These are phyloP conservation scores for Brachionus koreanus DNA, from an alignment of 1,140 invertebrate genomes.

Conservation along the genomic window DNA sequence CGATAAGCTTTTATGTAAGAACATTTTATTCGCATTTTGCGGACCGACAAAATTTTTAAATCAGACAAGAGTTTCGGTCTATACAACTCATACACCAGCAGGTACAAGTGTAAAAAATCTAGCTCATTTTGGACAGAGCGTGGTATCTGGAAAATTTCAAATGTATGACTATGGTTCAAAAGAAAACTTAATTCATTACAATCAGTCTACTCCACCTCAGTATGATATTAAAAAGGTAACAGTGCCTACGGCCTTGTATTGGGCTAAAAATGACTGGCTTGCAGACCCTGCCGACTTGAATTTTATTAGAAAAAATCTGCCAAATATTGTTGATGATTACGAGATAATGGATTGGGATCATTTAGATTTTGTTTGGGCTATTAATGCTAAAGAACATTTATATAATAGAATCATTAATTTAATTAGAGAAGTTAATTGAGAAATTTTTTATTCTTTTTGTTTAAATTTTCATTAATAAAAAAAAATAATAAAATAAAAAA, in stretches of 20 bases:
- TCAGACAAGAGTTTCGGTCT: conserved; percentile 60
- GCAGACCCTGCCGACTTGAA: conserved; percentile 65
- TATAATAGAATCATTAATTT: conserved; percentile 25
- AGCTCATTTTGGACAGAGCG: conserved; percentile 61
- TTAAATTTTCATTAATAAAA: neutral
- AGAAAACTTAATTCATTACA: conserved; percentile 63
- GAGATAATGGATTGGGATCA: conserved; percentile 52
- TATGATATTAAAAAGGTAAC: conserved; percentile 66
- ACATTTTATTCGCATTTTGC: conserved; percentile 50
- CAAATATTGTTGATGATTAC: conserved; percentile 47
- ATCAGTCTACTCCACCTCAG: conserved; percentile 64
- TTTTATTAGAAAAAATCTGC: conserved; percentile 57
- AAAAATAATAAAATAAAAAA: neutral
- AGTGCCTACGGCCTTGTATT: conserved; percentile 67
- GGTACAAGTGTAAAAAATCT: conserved; percentile 75
- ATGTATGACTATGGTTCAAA: conserved; percentile 67
- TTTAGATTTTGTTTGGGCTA: conserved; percentile 57
- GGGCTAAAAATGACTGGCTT: conserved; percentile 69
- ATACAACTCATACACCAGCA: conserved; percentile 74
- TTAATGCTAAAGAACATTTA: conserved; percentile 51
- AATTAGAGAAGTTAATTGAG: conserved; percentile 21
- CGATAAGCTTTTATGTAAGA: conserved; percentile 48
- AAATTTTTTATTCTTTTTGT: neutral
- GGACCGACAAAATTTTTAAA: conserved; percentile 50
- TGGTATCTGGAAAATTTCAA: conserved; percentile 49